Evolutionary conservation across 2,888 invertebrate species (phyloP).

Genomic region (Hypomecis punctinalis): DNA sequence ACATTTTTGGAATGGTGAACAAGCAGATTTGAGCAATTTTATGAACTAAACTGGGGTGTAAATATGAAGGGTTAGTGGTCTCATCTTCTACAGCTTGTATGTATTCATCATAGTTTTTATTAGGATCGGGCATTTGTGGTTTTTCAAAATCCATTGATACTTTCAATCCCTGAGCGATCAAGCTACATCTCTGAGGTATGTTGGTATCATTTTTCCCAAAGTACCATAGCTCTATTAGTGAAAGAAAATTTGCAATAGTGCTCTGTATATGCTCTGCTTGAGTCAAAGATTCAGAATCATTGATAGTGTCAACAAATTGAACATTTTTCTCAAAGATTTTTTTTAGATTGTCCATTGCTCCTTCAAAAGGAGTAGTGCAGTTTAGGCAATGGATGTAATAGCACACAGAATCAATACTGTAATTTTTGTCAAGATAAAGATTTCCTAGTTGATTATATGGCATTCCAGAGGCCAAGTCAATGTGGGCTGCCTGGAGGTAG

Average conservation of each 20-base stretch:
- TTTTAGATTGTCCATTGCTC: constrained; percentile 94
- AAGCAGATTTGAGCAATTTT: constrained; percentile 93
- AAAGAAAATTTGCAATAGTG: constrained; percentile 80
- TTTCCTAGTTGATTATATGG: constrained; percentile 98
- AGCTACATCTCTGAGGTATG: constrained; percentile 88
- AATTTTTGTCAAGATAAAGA: constrained; percentile 91
- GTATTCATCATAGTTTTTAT: constrained; percentile 81
- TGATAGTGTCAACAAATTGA: constrained; percentile 83
- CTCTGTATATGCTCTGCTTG: constrained; percentile 80
- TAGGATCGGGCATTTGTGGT: constrained; percentile 79
- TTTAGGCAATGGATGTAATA: constrained; percentile 94
- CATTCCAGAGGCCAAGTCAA: constrained; percentile 93
- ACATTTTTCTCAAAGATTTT: constrained; percentile 89
- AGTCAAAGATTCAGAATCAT: constrained; percentile 74
- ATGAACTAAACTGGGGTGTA: constrained; percentile 89
- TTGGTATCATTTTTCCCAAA: constrained; percentile 86
- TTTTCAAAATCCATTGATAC: constrained; percentile 87
- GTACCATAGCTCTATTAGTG: constrained; percentile 87
- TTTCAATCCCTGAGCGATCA: constrained; percentile 89
- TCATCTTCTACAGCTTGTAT: constrained; percentile 80
- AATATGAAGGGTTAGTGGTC: constrained; percentile 81
- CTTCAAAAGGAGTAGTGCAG: constrained; percentile 93
- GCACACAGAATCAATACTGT: constrained; percentile 94
- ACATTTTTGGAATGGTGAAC: constrained; percentile 91
- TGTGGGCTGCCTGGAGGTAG: constrained; percentile 92